Evolutionary conservation across 2,888 invertebrate species (phyloP).

Genomic region (Phytoseiulus persimilis): DNA sequence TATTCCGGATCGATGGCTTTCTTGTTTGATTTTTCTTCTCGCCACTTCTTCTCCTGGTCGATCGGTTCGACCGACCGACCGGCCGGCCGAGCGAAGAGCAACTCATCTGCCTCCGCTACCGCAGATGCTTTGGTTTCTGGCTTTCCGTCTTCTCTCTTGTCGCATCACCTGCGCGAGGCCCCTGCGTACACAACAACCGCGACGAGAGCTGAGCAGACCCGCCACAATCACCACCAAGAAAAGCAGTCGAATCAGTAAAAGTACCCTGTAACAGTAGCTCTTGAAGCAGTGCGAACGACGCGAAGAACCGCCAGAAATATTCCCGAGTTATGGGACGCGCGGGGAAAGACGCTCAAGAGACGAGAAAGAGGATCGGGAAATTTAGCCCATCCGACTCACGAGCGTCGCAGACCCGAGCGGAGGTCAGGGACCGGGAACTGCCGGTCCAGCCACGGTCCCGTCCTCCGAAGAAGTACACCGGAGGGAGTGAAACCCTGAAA

Average conservation of each 20-base stretch:
- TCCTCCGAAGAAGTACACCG: too few relatives aligned
- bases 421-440: too few relatives aligned
- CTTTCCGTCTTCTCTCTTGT: conserved; percentile 14
- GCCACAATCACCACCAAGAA: neutral
- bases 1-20: neutral
- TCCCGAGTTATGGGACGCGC: neutral
- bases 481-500: too few relatives aligned
- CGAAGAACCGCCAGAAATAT: neutral
- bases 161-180: conserved; percentile 37
- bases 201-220: neutral
- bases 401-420: too few relatives aligned
- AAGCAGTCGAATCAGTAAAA: neutral
- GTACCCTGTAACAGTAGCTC: neutral
- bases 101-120: neutral
- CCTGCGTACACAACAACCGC: conserved; percentile 13
- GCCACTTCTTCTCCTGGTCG: neutral
- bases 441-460: too few relatives aligned
- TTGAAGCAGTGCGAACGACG: neutral
- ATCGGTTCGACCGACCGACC: neutral
- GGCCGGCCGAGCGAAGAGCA: neutral
- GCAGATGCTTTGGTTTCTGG: conserved; percentile 5
- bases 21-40: neutral
- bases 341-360: neutral
- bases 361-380: too few relatives aligned
- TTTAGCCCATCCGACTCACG: too few relatives aligned